Evolutionary conservation across 2,113 vertebrate genomes (phyloP), one percentile per base, ranked within the genome.

Genomic region (Cygnus atratus): DNA sequence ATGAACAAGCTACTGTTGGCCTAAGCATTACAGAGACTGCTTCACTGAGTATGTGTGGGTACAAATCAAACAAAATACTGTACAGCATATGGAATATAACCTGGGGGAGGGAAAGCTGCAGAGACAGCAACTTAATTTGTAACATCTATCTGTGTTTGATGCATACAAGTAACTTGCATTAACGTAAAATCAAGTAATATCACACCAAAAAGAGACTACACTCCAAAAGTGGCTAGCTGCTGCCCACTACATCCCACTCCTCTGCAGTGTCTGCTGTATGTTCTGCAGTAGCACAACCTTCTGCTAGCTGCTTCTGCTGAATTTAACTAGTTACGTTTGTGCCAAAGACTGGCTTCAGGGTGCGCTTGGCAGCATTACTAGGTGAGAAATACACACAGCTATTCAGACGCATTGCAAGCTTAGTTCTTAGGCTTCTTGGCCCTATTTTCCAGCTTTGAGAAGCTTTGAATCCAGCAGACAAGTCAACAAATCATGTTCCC

Each of bases 71-170:
- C 67, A 67, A 65, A 92, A 86, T 78, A 26, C 73, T 59, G 81
- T 55, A 55, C 37, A 90, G 62, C 95, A 96, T 68, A 94, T 86
- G 91, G 91, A 93, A 83, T 67, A 74, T 82, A 96, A 93, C 67
- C 87, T 77, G 92, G 92, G 84, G 94, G 92, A 96, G 92, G 95
- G 89, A 92, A 78, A 90, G 76, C 71, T 93, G 92, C 71, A 93
- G 72, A 95, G 75, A 90, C 55, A 58, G 93, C 86, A 94, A 86
- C 82, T 39, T 39, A 22, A 90, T 94, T 81, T 95, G 86, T 57
- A 21, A 57, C 90, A 78, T 57, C 71, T 87, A 85, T 82, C 81
- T 93, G 58, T 78, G 70, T 94, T 91, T 93, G 90, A 94, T 87
- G 86, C 73, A 88, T 35, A 62, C 58, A 92, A 90, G 85, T 68